Percentiles rank a stretch among this genome's conserved stretches.
These are phyloP conservation scores for Platynereis dumerilii DNA, from an alignment of 2,888 invertebrate species.

Conservation along the genomic window DNA sequence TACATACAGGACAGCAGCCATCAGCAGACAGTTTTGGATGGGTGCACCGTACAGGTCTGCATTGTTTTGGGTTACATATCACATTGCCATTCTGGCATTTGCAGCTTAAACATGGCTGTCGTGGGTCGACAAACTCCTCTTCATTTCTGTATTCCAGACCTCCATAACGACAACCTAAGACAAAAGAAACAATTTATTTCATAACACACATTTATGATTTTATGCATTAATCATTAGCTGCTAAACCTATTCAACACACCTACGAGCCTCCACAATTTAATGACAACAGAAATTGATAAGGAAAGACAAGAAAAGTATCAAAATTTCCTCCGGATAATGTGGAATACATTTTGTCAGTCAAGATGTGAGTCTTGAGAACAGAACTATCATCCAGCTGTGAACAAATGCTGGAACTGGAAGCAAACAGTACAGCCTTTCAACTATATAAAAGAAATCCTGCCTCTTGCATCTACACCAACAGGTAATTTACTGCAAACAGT, in stretches of 20 bases:
- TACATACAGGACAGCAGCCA: conserved; percentile 18
- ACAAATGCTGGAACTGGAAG: no score
- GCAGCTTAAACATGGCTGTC: not conserved
- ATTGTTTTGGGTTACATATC: not conserved
- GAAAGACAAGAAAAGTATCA: no score
- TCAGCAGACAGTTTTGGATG: not conserved
- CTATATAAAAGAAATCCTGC: no score
- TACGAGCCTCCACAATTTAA: no score
- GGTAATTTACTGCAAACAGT: no score
- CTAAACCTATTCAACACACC: not conserved
- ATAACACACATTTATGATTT: not conserved
- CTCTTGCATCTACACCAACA: no score
- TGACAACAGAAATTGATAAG: no score
- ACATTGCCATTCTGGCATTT: conserved; percentile 8
- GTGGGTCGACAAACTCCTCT: not conserved
- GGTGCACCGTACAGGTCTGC: conserved; percentile 6
- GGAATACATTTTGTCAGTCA: no score
- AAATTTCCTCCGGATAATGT: no score
- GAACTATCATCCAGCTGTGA: no score
- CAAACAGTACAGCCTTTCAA: no score
- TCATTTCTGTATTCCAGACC: not conserved
- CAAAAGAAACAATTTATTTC: not conserved
- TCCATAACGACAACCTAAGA: conserved; percentile 14
- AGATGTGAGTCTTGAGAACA: no score
- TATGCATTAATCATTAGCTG: not conserved